phyloP scores from a whole-genome alignment of 2,888 invertebrate species.

The Meiosimyza platycephala region DNA sequence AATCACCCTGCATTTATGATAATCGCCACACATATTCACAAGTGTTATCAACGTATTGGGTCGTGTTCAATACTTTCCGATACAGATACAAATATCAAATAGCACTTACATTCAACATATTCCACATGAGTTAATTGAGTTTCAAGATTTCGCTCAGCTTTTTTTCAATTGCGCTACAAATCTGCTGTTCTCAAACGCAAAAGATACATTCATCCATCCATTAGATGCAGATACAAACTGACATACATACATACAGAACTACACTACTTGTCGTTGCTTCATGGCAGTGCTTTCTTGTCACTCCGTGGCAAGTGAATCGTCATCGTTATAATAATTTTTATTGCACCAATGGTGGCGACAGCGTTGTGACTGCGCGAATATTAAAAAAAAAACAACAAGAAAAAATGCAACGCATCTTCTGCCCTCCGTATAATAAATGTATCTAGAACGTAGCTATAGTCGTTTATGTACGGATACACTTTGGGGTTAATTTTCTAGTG shows the following conservation, averaged over 20 bases:
- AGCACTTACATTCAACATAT: not conserved
- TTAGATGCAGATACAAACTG: not conserved
- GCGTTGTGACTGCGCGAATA: no score
- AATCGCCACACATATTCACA: not conserved
- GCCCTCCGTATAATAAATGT: constrained; percentile 11
- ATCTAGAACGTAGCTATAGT: not conserved
- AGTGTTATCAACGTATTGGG: not conserved
- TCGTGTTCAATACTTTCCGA: not conserved
- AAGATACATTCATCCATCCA: not conserved
- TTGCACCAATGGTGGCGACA: no score
- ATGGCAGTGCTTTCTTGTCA: not conserved
- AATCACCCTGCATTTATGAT: constrained; percentile 7
- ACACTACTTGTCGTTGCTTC: no score
- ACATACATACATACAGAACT: no score
- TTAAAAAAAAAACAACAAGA: not conserved
- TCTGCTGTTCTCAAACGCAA: not conserved
- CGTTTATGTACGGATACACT: constrained; percentile 11
- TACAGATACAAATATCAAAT: not conserved
- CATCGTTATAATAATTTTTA: no score
- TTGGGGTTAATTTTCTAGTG: constrained; percentile 29
- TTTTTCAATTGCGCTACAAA: no score
- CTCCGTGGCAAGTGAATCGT: constrained; percentile 3
- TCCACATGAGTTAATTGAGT: not conserved
- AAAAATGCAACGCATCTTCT: constrained; percentile 12
- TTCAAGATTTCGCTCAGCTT: not conserved